These are phyloP conservation scores for Loxodonta africana DNA, from an alignment of 2,113 vertebrate species.

Conservation along the genomic window DNA sequence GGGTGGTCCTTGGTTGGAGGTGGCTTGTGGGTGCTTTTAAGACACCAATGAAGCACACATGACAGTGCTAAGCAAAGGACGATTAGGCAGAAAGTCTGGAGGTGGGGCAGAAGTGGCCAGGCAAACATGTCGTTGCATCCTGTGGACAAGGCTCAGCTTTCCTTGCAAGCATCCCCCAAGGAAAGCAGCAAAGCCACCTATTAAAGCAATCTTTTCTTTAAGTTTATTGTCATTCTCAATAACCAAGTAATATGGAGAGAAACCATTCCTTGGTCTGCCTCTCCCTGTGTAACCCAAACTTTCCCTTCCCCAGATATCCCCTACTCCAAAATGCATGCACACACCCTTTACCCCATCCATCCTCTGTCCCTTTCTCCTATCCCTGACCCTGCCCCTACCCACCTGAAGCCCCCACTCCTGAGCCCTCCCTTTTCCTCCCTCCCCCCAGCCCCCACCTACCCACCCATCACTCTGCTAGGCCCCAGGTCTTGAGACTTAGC, in stretches of 20 bases:
- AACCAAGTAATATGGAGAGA: not conserved
- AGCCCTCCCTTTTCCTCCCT: not conserved
- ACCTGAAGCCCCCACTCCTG: not conserved
- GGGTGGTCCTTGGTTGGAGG: not conserved
- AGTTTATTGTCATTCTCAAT: not conserved
- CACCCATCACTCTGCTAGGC: not conserved
- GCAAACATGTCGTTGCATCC: not conserved
- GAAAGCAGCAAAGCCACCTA: not conserved
- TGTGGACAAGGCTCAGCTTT: not conserved
- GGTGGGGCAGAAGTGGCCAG: not conserved
- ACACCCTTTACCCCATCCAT: not conserved
- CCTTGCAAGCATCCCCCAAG: not conserved
- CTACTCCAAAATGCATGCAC: not conserved
- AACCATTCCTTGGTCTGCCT: not conserved
- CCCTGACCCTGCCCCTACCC: not conserved
- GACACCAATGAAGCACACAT: not conserved
- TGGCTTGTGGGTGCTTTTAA: not conserved
- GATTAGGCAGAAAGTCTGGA: not conserved
- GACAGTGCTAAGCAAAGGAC: not conserved
- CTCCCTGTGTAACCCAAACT: not conserved
- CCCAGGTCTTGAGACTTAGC: slow-evolving; percentile 1
- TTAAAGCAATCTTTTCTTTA: not conserved
- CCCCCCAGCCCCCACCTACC: not conserved
- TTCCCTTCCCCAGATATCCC: not conserved
- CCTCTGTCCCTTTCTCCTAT: not conserved